A percentile compares a stretch with the other conserved stretches of the same genome.
Evolutionary conservation across 2,888 invertebrate genomes (phyloP).

Genomic region (Podabrus alpinus): DNA sequence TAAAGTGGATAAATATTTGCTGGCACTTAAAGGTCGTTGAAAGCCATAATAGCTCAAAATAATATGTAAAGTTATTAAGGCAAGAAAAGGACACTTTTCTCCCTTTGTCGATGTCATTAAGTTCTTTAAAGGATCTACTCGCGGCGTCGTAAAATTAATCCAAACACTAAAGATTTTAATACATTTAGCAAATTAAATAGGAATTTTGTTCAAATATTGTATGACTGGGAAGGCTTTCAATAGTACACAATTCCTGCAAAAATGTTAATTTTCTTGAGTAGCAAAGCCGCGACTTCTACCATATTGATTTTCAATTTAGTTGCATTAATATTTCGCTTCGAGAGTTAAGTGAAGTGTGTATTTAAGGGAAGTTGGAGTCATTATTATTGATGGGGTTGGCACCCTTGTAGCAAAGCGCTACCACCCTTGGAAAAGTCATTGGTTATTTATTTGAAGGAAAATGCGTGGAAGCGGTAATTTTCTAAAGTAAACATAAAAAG

Average conservation of each 20-base stretch:
- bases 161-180: slow-evolving; percentile 36
- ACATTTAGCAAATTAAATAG: slow-evolving; percentile 36
- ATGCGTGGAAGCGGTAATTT: slow-evolving; percentile 30
- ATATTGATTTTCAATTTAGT: slow-evolving; percentile 53
- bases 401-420: slow-evolving; percentile 40
- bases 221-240: slow-evolving; percentile 29
- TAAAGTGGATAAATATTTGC: background rate
- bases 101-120: slow-evolving; percentile 20
- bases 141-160: slow-evolving; percentile 31
- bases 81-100: slow-evolving; percentile 17
- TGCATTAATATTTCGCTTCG: slow-evolving; percentile 53
- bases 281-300: slow-evolving; percentile 32
- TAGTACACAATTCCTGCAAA: slow-evolving; percentile 32
- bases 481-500: slow-evolving; percentile 32
- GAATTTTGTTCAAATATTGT: slow-evolving; percentile 35
- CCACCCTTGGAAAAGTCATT: slow-evolving; percentile 47
- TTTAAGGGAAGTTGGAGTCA: slow-evolving; percentile 52
- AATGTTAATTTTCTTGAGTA: slow-evolving; percentile 30
- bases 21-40: slow-evolving; percentile 13
- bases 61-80: slow-evolving; percentile 27
- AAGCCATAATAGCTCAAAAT: slow-evolving; percentile 19
- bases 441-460: slow-evolving; percentile 43
- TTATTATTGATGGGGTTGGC: slow-evolving; percentile 53
- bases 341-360: slow-evolving; percentile 53
- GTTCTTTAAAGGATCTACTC: slow-evolving; percentile 13